Evolutionary conservation across 2,797 vertebrate genomes (phyloP).

Genomic region (Lepilemur septentrionalis): DNA sequence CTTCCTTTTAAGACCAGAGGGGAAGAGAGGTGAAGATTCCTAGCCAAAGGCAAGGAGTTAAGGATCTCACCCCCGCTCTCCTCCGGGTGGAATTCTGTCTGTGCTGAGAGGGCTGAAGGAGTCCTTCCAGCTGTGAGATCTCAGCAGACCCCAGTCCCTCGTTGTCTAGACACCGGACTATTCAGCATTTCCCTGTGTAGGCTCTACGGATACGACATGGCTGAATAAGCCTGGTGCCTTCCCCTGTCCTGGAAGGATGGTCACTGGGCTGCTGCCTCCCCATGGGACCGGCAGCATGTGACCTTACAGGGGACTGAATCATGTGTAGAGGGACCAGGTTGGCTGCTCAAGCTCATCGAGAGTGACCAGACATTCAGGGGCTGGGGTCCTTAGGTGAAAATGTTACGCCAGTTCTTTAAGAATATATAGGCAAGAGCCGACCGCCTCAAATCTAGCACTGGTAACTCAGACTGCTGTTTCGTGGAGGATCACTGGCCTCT

Average conservation of each 20-base stretch:
- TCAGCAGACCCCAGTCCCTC: neutral
- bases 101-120: neutral
- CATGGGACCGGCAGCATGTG: neutral
- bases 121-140: neutral
- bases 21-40: neutral
- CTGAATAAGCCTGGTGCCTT: neutral
- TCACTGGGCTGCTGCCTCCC: neutral
- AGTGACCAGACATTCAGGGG: neutral
- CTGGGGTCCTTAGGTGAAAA: neutral
- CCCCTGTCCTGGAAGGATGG: neutral
- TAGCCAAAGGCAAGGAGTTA: neutral
- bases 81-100: neutral
- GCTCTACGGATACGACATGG: accelerated
- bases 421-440: neutral
- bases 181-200: neutral
- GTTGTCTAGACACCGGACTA: neutral
- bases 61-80: neutral
- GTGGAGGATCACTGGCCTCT: neutral
- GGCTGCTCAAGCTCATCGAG: neutral
- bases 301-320: neutral
- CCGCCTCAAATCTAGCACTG: neutral
- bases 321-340: neutral
- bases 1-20: neutral
- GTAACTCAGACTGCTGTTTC: neutral
- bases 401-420: neutral